Base-by-base conservation (phyloP, 2,797 vertebrate genomes). In the Chloroceryle inda region DNA sequence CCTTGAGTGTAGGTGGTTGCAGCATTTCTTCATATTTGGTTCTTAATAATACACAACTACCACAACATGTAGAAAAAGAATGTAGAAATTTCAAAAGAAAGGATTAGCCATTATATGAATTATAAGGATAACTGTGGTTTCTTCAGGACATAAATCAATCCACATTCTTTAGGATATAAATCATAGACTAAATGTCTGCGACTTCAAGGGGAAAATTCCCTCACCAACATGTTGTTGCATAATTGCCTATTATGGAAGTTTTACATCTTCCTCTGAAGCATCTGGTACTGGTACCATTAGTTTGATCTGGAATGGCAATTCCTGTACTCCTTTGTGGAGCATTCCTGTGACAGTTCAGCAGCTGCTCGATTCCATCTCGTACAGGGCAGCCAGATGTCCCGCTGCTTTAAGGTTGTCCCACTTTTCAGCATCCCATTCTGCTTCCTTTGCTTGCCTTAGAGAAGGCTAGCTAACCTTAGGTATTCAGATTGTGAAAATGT, bases 311-410 rank as follows among this genome's bases (percentile, higher is more conserved):
- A 94, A 89, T 13, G 6, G 56, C 88, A 94, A 82, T 91, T 96
- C 55, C 76, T 91, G n/a, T 83, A 59, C 1, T 35, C 53, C n/a
- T 92, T 84, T 93, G 71, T 76, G 71, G 76, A 93, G 71, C 56
- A 77, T 92, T 95, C 91, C 91, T 92, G 61, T 78, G 92, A 93
- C 91, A 94, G 92, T 85, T 92, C 40, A 94, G 78, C 95, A 97
- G 96, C 95, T 97, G 94, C 80, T 96, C 21, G 2, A 67, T 91
- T 94, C 93, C 56, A 24, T 95, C 87, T 94, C 1, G 7, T 88
- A 85, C 58, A 72, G 77, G 85, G 75, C 88, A 85, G 85, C 94
- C 96, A 97, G 96, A 97, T 96, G 95, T 95, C 91, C 89, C 53
- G 76, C 29, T 71, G 63, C 42, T 95, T 92, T 94, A 82, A 92